Percentiles rank a stretch among this genome's conserved stretches.
Evolutionary conservation across 53 echinoderm and acorn worm genomes (phyloP).

Genomic region (Paracentrotus lividus): DNA sequence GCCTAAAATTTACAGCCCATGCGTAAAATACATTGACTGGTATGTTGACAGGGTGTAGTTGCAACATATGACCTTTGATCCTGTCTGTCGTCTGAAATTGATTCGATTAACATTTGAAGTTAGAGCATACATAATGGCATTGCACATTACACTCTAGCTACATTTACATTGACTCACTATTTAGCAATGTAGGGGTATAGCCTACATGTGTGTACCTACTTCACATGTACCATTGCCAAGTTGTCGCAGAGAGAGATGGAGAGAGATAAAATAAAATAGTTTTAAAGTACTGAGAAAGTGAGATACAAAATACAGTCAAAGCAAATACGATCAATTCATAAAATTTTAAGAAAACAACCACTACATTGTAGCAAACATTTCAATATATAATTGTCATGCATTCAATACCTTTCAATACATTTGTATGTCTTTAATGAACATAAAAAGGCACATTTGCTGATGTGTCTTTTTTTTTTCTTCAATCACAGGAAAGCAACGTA

Average conservation of each 20-base stretch:
- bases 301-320: too few species aligned
- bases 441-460: neutral
- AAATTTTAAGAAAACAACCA: too few species aligned
- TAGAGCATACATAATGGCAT: neutral
- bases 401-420: neutral
- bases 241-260: neutral
- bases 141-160: neutral
- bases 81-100: neutral
- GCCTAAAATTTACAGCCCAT: neutral
- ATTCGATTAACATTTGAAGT: neutral
- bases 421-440: too few species aligned
- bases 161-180: neutral
- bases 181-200: neutral
- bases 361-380: too few species aligned
- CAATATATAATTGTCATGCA: neutral
- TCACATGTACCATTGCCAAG: neutral
- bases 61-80: neutral
- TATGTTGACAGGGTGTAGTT: conserved; percentile 27
- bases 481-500: too few species aligned
- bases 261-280: neutral
- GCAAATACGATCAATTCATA: too few species aligned
- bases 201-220: neutral
- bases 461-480: too few species aligned
- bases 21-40: neutral
- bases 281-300: neutral